Evolutionary conservation across 1,140 invertebrate genomes (phyloP).

Genomic region (Drosophila gunungcola): DNA sequence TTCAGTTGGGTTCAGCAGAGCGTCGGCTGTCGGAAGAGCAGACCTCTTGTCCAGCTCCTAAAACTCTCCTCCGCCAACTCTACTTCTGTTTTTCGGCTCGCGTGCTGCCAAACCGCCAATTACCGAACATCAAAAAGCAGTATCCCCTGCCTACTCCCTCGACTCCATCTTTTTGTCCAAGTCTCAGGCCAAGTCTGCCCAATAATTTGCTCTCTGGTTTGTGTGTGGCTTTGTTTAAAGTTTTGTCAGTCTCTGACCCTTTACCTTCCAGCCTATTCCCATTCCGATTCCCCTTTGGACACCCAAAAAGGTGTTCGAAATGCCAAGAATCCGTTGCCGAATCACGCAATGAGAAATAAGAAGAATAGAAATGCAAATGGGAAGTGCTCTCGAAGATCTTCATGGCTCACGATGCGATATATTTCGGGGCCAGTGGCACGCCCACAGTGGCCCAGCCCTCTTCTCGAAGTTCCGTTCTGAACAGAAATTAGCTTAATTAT

Average conservation of each 20-base stretch:
- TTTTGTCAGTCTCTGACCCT: slow-evolving; percentile 44
- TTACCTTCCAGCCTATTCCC: slow-evolving; percentile 4
- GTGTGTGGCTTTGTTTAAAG: slow-evolving; percentile 76
- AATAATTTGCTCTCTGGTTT: slow-evolving; percentile 77
- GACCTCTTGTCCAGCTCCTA: slow-evolving; percentile 26
- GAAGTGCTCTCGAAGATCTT: slow-evolving; percentile 59
- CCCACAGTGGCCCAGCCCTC: slow-evolving; percentile 19
- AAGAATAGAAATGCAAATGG: slow-evolving; percentile 61
- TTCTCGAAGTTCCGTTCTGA: slow-evolving; percentile 12
- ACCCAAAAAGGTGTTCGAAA: slow-evolving; percentile 77
- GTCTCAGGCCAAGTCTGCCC: slow-evolving; percentile 45
- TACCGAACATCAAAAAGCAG: slow-evolving; percentile 82
- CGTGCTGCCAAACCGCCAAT: slow-evolving; percentile 82
- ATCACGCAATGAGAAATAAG: slow-evolving; percentile 64
- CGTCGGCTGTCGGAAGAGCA: slow-evolving; percentile 66
- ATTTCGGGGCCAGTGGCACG: slow-evolving; percentile 56
- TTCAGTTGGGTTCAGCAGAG: slow-evolving; percentile 34
- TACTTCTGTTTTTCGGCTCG: slow-evolving; percentile 56
- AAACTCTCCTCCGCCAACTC: slow-evolving; percentile 10
- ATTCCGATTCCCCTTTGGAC: slow-evolving; percentile 42
- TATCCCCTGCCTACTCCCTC: slow-evolving; percentile 45
- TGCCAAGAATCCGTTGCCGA: slow-evolving; percentile 70
- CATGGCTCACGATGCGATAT: slow-evolving; percentile 69
- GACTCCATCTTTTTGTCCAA: slow-evolving; percentile 1
- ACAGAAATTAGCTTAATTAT: slow-evolving; percentile 75